Evolutionary conservation across 2,888 invertebrate genomes (phyloP), one percentile per base, ranked within the genome.

Genomic region (Pegoplata infirma): DNA sequence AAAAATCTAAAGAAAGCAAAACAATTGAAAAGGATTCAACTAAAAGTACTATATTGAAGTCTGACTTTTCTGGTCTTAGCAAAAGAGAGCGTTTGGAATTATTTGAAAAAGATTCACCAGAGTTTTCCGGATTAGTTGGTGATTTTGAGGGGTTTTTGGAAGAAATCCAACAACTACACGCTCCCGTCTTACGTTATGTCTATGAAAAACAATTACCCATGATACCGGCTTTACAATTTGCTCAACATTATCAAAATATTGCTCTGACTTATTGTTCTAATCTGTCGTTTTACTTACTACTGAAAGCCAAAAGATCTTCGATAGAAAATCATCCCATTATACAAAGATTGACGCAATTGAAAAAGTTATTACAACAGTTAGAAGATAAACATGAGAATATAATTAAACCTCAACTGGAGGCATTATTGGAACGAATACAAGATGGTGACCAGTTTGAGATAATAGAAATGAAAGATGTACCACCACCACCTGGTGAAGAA

Each of bases 301-400:
- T 98, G 14, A 97, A 97, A 91, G 92, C 95, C 67, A 94, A 94
- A 85, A 93, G 93, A 83, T 90, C 92, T 19, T 91, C 92, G 67
- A 91, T 96, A 19, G 92, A 93, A 84, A 93, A 94, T 83, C 98
- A 99, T 91, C 98, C 98, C n/a, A 93, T 98, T 12, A 92, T 96
- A 49, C 95, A 96, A 86, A 92, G 96, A 80, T 90, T 98, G 63
- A 93, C 94, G 75, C 95, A 96, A 86, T 95, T 95, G 84, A 92
- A 94, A 79, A 92, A 95, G 88, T 91, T 97, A 84, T 89, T 97
- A 55, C 92, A 93, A 80, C 93, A 96, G 90, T 89, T 96, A 81
- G 93, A 94, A 81, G 92, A 93, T 8, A 91, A 93, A 66, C 95
- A 94, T 88, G 91, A 92, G 71, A 91, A 93, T 85, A 90, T 93